phyloP scores from a whole-genome alignment of 2,888 invertebrate genomes.

The Lepas anatifera region DNA sequence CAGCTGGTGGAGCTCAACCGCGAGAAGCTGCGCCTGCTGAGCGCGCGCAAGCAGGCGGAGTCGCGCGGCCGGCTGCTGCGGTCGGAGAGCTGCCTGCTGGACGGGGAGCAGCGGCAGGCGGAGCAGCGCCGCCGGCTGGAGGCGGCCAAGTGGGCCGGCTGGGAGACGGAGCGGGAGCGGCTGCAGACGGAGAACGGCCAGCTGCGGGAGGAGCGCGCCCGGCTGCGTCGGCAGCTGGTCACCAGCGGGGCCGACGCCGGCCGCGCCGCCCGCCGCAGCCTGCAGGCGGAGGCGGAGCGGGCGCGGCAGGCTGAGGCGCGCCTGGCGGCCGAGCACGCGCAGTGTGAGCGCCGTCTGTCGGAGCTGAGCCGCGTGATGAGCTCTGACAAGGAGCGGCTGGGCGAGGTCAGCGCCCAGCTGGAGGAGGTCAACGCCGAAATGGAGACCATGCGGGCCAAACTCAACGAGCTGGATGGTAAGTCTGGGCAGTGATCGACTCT shows the following conservation, averaged over 20 bases:
- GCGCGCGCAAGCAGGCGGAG: neutral
- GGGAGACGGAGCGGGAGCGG: constrained; percentile 1
- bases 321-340: neutral
- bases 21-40: constrained; percentile 9
- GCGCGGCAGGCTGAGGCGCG: neutral
- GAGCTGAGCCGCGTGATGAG: constrained; percentile 14
- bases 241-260: neutral
- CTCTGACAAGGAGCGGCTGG: constrained; percentile 13
- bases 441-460: constrained; percentile 15
- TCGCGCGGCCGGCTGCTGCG: neutral
- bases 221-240: neutral
- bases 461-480: constrained; percentile 12
- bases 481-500: too few relatives aligned
- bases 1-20: neutral
- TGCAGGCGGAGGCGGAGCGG: neutral
- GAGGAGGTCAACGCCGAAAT: constrained; percentile 20
- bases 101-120: neutral
- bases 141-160: constrained; percentile 12
- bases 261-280: neutral
- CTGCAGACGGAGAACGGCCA: neutral
- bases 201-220: constrained; percentile 1
- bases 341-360: neutral
- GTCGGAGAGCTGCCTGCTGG: neutral
- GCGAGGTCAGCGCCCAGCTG: constrained; percentile 16
- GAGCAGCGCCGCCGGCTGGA: neutral